A percentile compares a stretch with the other conserved stretches of the same genome.
Evolutionary conservation across 2,888 invertebrate species (phyloP).

Genomic region (Drosophila gaucha): DNA sequence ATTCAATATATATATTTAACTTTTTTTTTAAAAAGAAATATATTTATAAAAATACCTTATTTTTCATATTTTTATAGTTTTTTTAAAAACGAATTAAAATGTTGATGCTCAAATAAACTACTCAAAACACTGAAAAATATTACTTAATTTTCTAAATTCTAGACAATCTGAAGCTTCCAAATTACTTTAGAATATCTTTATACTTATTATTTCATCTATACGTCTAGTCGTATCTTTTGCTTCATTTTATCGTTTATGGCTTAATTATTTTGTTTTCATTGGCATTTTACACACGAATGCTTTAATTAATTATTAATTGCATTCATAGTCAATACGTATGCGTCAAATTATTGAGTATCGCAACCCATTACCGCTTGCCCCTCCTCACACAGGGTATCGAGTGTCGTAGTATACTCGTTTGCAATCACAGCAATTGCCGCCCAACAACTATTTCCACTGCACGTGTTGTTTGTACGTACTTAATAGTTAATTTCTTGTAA

Average conservation of each 20-base stretch:
- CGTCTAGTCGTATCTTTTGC: neutral
- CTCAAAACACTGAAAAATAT: too few species aligned
- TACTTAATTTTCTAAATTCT: too few species aligned
- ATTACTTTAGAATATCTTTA: too few species aligned
- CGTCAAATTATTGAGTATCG: constrained; percentile 36
- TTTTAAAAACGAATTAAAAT: too few species aligned
- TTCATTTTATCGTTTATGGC: constrained; percentile 24
- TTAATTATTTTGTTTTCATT: constrained; percentile 40
- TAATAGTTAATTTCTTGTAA: constrained; percentile 67
- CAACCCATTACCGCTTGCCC: neutral
- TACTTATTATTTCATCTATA: neutral
- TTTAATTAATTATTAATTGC: constrained; percentile 66
- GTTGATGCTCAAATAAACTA: too few species aligned
- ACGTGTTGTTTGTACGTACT: constrained; percentile 32
- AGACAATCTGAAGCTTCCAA: too few species aligned
- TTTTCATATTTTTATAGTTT: too few species aligned
- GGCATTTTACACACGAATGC: constrained; percentile 66
- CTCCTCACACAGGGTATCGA: constrained; percentile 27
- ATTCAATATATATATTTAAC: too few species aligned
- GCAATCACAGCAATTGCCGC: constrained; percentile 7
- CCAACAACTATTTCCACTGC: constrained; percentile 27
- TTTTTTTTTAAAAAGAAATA: too few species aligned
- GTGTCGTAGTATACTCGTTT: constrained; percentile 25
- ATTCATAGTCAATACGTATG: constrained; percentile 22
- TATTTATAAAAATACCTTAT: too few species aligned